Percentiles rank a stretch among this genome's conserved stretches.
These are phyloP conservation scores for Tyria jacobaeae DNA, from an alignment of 2,888 invertebrate genomes.

Conservation along the genomic window DNA sequence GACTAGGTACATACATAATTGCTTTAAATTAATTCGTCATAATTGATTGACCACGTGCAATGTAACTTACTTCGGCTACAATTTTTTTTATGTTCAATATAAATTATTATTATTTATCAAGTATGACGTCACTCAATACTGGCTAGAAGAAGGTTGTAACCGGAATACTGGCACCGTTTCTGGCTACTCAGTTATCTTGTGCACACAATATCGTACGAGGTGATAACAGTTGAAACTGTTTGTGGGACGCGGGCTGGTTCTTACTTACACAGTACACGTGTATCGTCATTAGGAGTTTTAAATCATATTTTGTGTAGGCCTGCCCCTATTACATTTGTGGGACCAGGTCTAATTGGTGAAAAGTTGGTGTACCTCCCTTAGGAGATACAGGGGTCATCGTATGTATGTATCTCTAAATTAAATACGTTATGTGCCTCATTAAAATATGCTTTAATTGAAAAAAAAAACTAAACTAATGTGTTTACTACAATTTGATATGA, in stretches of 20 bases:
- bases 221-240: conserved; percentile 33
- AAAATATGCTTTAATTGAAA: too few relatives aligned
- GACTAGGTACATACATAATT: neutral
- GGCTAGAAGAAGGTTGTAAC: conserved; percentile 20
- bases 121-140: conserved; percentile 6
- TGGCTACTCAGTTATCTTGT: conserved; percentile 16
- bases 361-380: too few relatives aligned
- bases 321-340: too few relatives aligned
- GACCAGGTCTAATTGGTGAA: too few relatives aligned
- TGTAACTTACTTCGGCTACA: neutral
- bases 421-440: too few relatives aligned
- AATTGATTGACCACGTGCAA: neutral
- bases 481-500: too few relatives aligned
- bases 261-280: conserved; percentile 6
- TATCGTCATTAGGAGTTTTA: neutral
- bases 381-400: too few relatives aligned
- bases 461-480: too few relatives aligned
- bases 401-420: too few relatives aligned
- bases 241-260: conserved; percentile 11
- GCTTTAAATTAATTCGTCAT: neutral
- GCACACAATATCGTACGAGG: conserved; percentile 39
- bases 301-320: neutral
- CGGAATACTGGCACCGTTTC: conserved; percentile 30
- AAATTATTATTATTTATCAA: conserved; percentile 2
- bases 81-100: neutral